Percentiles rank a stretch among this genome's conserved stretches.
Conservation (phyloP, 2,888 invertebrate species). For the Iselma pallidipennis region DNA sequence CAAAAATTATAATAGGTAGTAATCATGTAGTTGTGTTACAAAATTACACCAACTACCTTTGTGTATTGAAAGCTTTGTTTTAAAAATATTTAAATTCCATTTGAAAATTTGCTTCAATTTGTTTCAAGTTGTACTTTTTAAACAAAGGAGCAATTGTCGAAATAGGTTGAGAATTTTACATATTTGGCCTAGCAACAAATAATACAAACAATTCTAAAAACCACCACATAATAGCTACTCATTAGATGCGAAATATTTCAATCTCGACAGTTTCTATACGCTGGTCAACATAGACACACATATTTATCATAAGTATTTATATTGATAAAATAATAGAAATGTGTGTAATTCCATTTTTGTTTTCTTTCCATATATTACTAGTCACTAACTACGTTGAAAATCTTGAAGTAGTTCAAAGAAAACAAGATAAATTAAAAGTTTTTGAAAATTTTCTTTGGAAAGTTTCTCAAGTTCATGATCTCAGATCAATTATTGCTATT, state of each 20-base stretch:
- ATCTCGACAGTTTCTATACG: neutral
- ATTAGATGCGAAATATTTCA: slow-evolving; percentile 6
- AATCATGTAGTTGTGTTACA: too few species aligned
- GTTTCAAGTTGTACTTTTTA: too few species aligned
- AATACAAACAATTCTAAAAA: neutral
- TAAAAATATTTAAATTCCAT: too few species aligned
- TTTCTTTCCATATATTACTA: neutral
- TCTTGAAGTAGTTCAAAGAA: neutral
- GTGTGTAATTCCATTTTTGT: neutral
- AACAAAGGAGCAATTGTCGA: too few species aligned
- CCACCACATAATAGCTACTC: too few species aligned
- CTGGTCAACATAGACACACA: neutral
- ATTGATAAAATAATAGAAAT: too few species aligned
- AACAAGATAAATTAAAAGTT: neutral
- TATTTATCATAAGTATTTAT: neutral
- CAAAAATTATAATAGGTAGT: too few species aligned
- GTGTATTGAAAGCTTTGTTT: too few species aligned
- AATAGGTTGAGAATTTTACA: too few species aligned
- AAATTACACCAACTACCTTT: too few species aligned
- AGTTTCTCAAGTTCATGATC: slow-evolving; percentile 4
- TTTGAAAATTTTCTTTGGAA: neutral
- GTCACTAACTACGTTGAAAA: neutral
- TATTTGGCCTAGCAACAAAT: neutral
- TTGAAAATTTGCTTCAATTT: too few species aligned
- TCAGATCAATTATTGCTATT: slow-evolving; percentile 7